A percentile compares a stretch with the other conserved stretches of the same genome.
Evolutionary conservation across 2,113 vertebrate species (phyloP).

Genomic region (Thryonomys swinderianus): DNA sequence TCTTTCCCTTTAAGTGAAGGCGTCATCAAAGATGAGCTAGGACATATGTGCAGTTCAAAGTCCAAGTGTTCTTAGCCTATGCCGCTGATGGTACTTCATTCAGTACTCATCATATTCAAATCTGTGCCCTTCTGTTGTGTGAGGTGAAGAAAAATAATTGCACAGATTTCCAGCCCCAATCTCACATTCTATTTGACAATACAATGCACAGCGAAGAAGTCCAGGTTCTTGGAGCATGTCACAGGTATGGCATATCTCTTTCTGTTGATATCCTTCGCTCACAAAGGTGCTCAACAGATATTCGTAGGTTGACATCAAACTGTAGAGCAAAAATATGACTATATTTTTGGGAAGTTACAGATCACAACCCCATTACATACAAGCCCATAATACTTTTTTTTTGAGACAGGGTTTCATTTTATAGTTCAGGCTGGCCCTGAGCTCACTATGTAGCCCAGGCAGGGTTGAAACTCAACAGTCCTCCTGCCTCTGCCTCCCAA

Average conservation of each 20-base stretch:
- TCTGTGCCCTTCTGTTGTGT: constrained; percentile 73
- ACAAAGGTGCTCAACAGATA: not conserved
- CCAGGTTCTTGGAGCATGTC: not conserved
- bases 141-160: constrained; percentile 69
- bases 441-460: too few species aligned
- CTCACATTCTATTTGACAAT: constrained; percentile 67
- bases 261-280: constrained; percentile 26
- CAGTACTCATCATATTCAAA: constrained; percentile 71
- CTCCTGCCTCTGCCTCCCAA: too few species aligned
- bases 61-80: constrained; percentile 71
- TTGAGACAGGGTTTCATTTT: too few species aligned
- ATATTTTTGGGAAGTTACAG: not conserved
- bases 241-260: not conserved
- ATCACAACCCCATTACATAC: constrained; percentile 1
- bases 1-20: constrained; percentile 51
- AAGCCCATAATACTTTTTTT: not conserved
- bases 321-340: not conserved
- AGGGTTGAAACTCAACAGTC: too few species aligned
- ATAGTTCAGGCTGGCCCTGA: too few species aligned
- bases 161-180: constrained; percentile 61
- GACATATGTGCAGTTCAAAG: constrained; percentile 77
- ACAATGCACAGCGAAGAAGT: constrained; percentile 31
- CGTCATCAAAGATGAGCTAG: constrained; percentile 58
- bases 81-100: constrained; percentile 65
- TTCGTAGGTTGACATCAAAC: not conserved